These are phyloP conservation scores for Bungarus multicinctus DNA, from an alignment of 2,113 vertebrate genomes.

Conservation along the genomic window DNA sequence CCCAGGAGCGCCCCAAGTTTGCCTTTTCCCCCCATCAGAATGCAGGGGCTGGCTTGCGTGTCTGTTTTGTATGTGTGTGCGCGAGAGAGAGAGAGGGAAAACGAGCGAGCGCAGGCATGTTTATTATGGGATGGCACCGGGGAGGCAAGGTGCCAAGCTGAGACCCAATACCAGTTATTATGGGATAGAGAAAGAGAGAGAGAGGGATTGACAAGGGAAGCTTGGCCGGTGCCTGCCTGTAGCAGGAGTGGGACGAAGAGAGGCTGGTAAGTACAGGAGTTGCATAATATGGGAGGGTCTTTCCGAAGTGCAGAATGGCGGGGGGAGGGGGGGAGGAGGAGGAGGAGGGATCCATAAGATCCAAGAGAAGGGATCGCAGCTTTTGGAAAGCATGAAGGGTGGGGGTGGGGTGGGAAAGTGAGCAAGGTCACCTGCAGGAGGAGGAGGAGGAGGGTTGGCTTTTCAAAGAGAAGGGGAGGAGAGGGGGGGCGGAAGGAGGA, in stretches of 20 bases:
- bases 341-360: background rate
- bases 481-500: background rate
- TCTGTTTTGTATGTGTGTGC: background rate
- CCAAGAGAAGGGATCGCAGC: conserved; percentile 35
- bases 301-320: background rate
- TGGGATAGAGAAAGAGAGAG: conserved; percentile 35
- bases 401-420: background rate
- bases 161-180: background rate
- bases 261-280: background rate
- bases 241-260: background rate
- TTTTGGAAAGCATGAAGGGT: background rate
- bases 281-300: conserved; percentile 8
- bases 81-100: background rate
- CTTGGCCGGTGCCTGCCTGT: background rate
- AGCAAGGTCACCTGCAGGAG: conserved; percentile 7
- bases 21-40: background rate
- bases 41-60: background rate
- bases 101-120: background rate
- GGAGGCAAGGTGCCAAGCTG: background rate
- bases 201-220: conserved; percentile 39
- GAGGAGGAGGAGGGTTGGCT: background rate
- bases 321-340: too few relatives aligned
- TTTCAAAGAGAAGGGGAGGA: background rate
- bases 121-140: background rate
- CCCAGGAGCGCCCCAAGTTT: background rate